phyloP scores from a whole-genome alignment of 2,113 vertebrate species.

The Scolopax mira region DNA sequence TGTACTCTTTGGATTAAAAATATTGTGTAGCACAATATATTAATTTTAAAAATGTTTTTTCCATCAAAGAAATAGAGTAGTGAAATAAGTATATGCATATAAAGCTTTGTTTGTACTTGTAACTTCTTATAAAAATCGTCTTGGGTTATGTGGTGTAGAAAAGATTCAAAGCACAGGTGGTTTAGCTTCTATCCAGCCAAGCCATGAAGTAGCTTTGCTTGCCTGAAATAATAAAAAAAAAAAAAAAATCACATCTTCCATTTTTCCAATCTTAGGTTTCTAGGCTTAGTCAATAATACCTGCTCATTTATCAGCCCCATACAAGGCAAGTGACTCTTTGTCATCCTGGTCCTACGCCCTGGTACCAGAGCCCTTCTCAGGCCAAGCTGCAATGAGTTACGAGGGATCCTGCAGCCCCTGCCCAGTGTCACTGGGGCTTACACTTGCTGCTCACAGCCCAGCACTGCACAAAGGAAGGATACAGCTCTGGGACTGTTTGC shows the following conservation, averaged over 20 bases:
- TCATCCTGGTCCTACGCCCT: neutral
- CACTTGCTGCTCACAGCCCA: neutral
- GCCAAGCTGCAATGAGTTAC: neutral
- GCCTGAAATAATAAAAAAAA: neutral
- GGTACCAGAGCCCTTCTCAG: neutral
- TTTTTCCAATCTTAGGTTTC: neutral
- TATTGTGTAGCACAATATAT: neutral
- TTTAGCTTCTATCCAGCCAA: neutral
- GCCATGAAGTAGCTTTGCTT: neutral
- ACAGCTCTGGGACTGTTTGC: neutral
- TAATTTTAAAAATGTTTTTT: neutral
- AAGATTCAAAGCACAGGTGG: neutral
- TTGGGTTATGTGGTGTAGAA: neutral
- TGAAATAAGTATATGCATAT: neutral
- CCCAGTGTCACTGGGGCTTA: neutral
- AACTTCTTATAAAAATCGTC: neutral
- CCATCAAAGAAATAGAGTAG: neutral
- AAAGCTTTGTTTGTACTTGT: neutral
- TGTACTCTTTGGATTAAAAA: neutral
- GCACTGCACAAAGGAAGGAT: neutral
- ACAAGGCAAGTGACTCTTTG: neutral
- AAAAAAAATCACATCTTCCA: neutral
- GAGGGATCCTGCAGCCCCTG: neutral
- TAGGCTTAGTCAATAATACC: neutral
- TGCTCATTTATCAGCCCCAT: neutral